Evolutionary conservation across 2,113 vertebrate genomes (phyloP).

Genomic region (Sinosuthora webbiana): DNA sequence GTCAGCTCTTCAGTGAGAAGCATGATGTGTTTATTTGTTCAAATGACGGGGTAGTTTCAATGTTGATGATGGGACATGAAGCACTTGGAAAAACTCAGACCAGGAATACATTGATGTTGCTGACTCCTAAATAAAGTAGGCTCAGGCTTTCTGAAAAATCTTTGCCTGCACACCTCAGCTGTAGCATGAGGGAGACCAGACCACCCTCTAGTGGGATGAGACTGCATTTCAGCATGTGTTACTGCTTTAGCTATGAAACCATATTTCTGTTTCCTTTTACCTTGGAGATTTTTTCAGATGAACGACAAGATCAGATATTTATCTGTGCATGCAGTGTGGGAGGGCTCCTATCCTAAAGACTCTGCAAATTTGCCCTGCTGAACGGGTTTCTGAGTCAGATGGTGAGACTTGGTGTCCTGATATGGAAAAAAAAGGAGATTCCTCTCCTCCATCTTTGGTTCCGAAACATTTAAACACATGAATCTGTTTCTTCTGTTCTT

Average conservation of each 20-base stretch:
- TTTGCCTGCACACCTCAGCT: neutral
- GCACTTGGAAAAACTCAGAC: neutral
- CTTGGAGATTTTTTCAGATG: constrained; percentile 14
- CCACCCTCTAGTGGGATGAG: constrained; percentile 70
- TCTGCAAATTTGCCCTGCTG: neutral
- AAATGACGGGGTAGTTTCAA: neutral
- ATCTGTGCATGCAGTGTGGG: neutral
- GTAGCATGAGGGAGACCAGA: constrained; percentile 51
- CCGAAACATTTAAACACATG: neutral
- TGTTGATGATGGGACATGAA: neutral
- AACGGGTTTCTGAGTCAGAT: constrained; percentile 22
- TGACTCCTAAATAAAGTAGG: neutral
- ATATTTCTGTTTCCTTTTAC: neutral
- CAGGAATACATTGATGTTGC: neutral
- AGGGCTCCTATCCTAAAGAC: constrained; percentile 21
- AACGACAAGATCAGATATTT: constrained; percentile 2
- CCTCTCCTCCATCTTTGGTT: neutral
- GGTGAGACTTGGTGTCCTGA: neutral
- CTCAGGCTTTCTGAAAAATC: neutral
- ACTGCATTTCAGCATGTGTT: constrained; percentile 19
- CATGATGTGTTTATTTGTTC: neutral
- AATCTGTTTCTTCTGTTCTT: neutral
- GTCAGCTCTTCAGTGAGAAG: neutral
- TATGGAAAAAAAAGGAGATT: neutral
- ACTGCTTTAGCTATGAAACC: neutral